Evolutionary conservation across 2,797 vertebrate genomes (phyloP).

Genomic region (Ptychadena robeensis): DNA sequence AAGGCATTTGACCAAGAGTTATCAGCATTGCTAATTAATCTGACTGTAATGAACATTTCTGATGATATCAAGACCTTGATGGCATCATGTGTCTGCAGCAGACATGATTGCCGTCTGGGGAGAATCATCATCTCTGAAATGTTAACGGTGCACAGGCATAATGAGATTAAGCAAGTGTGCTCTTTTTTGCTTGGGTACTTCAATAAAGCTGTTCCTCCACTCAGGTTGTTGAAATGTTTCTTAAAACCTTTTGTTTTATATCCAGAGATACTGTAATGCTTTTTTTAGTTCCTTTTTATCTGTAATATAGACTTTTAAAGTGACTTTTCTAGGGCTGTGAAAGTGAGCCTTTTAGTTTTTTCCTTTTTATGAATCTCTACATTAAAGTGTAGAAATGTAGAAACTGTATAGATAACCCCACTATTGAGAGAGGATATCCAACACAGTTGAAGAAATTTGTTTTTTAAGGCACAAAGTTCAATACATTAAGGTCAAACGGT

Average conservation of each 20-base stretch:
- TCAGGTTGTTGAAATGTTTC: not conserved
- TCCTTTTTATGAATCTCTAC: not conserved
- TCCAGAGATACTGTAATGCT: not conserved
- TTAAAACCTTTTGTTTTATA: not conserved
- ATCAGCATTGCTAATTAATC: conserved; percentile 26
- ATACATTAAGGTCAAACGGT: too few species aligned
- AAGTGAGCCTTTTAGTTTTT: too few species aligned
- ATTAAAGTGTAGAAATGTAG: too few species aligned
- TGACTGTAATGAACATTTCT: conserved; percentile 30
- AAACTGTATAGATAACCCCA: too few species aligned
- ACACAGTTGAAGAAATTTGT: too few species aligned
- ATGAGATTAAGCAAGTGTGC: conserved; percentile 27
- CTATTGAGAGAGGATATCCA: too few species aligned
- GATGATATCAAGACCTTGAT: conserved; percentile 44
- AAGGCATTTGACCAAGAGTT: conserved; percentile 1
- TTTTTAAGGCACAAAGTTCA: too few species aligned
- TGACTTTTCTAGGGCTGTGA: too few species aligned
- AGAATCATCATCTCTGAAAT: conserved; percentile 30
- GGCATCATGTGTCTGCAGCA: not conserved
- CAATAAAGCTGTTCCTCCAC: not conserved
- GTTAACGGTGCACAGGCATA: conserved; percentile 35
- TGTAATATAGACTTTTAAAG: not conserved
- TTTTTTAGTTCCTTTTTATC: not conserved
- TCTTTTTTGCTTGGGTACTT: conserved; percentile 2
- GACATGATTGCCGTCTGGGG: conserved; percentile 38